Conservation (phyloP, 2,888 invertebrate genomes). For the Melanostoma mellinum region DNA sequence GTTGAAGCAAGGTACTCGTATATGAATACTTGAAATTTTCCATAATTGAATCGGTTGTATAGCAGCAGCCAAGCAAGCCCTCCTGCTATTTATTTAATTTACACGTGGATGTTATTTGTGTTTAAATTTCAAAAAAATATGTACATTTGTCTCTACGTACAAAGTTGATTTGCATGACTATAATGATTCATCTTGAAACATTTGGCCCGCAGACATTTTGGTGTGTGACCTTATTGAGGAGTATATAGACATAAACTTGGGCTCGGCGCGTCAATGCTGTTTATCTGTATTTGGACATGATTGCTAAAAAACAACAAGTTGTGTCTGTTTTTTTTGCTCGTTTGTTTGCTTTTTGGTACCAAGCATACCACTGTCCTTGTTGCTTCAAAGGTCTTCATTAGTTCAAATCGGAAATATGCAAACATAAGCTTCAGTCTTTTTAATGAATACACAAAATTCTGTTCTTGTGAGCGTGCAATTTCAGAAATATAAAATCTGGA, state of each 20-base stretch:
- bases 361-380: not conserved
- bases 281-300: not conserved
- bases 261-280: not conserved
- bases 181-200: constrained; percentile 30
- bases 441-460: too few relatives aligned
- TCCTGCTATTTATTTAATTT: constrained; percentile 5
- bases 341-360: not conserved
- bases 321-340: not conserved
- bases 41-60: constrained; percentile 32
- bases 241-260: not conserved
- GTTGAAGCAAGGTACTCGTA: constrained; percentile 6
- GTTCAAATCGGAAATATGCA: too few relatives aligned
- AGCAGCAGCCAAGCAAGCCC: not conserved
- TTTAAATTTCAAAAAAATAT: constrained; percentile 7
- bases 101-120: constrained; percentile 41
- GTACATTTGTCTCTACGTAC: not conserved
- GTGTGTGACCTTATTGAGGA: constrained; percentile 20
- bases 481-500: too few relatives aligned
- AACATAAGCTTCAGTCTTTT: too few relatives aligned
- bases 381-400: too few relatives aligned
- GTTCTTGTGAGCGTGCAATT: too few relatives aligned
- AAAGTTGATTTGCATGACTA: constrained; percentile 31
- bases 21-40: constrained; percentile 14
- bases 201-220: constrained; percentile 10
- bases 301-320: not conserved